Percentiles rank a stretch among this genome's conserved stretches.
These are phyloP conservation scores for Nothura maculosa DNA, from an alignment of 2,797 vertebrate genomes.

Conservation along the genomic window DNA sequence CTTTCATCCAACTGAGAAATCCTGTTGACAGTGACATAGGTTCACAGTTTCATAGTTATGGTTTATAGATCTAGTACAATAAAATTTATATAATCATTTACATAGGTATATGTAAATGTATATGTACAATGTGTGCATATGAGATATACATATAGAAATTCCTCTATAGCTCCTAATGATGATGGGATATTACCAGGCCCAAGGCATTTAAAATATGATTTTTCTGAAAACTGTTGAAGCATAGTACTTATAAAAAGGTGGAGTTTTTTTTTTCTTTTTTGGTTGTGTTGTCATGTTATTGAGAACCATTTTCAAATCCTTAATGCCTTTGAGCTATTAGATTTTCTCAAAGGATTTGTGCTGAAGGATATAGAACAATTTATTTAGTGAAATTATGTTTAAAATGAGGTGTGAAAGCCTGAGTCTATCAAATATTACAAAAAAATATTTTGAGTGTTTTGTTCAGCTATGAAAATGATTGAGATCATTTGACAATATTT, in stretches of 20 bases:
- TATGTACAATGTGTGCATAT: too few species aligned
- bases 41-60: background rate
- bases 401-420: background rate
- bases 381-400: background rate
- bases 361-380: background rate
- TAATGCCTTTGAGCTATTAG: background rate
- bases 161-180: background rate
- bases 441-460: accelerated
- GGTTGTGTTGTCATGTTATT: background rate
- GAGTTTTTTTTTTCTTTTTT: background rate
- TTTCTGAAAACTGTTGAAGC: background rate
- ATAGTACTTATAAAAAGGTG: background rate
- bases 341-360: background rate
- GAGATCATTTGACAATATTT: background rate
- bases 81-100: background rate
- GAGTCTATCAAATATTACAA: background rate
- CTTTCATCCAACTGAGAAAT: constrained; percentile 36
- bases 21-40: background rate
- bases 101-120: too few species aligned
- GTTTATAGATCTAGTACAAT: constrained; percentile 36
- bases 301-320: background rate
- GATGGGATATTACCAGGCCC: background rate
- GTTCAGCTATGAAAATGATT: background rate
- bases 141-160: background rate
- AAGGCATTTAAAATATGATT: constrained; percentile 13